Evolutionary conservation across 2,797 vertebrate species (phyloP).

Genomic region (Eremophila alpestris): DNA sequence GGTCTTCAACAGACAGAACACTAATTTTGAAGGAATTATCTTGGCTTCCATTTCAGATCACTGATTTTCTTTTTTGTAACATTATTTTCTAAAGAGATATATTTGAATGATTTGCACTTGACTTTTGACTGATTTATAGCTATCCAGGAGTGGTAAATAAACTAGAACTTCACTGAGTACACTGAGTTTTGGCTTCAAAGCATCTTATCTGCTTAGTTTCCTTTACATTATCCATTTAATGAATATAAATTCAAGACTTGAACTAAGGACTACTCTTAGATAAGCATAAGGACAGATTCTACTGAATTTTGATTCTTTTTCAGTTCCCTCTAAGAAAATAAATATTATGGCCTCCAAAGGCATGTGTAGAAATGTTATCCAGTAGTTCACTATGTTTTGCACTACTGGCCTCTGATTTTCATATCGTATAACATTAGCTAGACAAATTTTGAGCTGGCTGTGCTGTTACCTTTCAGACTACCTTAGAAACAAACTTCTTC

Average conservation of each 20-base stretch:
- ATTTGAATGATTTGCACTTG: neutral
- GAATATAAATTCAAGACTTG: neutral
- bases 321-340: neutral
- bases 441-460: neutral
- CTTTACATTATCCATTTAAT: neutral
- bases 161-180: neutral
- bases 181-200: slow-evolving; percentile 1
- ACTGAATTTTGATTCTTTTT: neutral
- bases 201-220: neutral
- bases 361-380: neutral
- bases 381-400: neutral
- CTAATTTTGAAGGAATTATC: slow-evolving; percentile 31
- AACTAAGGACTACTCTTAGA: neutral
- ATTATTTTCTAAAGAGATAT: neutral
- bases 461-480: neutral
- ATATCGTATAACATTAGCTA: neutral
- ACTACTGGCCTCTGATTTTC: neutral
- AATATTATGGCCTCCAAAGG: neutral
- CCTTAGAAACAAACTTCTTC: neutral
- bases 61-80: neutral
- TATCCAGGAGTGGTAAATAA: neutral
- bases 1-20: slow-evolving; percentile 28
- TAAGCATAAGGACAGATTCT: neutral
- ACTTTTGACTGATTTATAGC: neutral
- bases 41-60: slow-evolving; percentile 25